Conservation (phyloP, 2,888 invertebrate genomes). For the Geophilus truncorum region DNA sequence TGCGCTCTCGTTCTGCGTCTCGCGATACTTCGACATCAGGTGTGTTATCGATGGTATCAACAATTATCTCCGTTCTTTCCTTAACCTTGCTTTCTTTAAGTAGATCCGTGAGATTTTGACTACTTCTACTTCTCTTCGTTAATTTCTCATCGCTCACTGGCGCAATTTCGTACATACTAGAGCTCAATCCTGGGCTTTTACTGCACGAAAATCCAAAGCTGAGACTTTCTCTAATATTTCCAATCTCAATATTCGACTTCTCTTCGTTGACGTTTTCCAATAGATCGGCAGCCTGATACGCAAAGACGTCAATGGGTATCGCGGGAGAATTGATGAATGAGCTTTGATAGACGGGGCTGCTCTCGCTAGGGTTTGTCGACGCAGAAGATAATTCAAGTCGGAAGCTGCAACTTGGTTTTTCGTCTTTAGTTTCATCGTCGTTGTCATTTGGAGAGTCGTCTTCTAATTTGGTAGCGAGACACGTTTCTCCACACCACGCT, state of each 20-base stretch:
- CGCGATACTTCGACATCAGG: too few relatives aligned
- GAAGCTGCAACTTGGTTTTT: too few relatives aligned
- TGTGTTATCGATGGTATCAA: too few relatives aligned
- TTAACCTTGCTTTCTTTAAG: too few relatives aligned
- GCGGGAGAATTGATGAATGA: background rate
- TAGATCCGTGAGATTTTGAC: too few relatives aligned
- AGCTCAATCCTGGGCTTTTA: too few relatives aligned
- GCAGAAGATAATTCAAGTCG: background rate
- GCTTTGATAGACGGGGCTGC: background rate
- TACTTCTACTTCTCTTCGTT: too few relatives aligned
- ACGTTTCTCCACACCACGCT: constrained; percentile 29
- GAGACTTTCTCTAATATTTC: background rate
- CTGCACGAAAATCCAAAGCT: background rate
- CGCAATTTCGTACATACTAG: too few relatives aligned
- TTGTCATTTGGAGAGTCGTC: background rate
- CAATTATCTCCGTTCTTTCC: too few relatives aligned
- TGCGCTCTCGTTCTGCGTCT: too few relatives aligned
- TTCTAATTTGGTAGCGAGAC: background rate
- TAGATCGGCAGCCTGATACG: background rate
- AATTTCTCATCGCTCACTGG: too few relatives aligned
- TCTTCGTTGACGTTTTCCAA: background rate
- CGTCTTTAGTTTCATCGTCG: background rate
- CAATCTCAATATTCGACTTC: background rate
- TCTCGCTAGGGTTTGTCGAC: background rate
- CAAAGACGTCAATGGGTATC: background rate